These are phyloP conservation scores for Neuroscelio doddi DNA, from an alignment of 2,888 invertebrate species.

Conservation along the genomic window DNA sequence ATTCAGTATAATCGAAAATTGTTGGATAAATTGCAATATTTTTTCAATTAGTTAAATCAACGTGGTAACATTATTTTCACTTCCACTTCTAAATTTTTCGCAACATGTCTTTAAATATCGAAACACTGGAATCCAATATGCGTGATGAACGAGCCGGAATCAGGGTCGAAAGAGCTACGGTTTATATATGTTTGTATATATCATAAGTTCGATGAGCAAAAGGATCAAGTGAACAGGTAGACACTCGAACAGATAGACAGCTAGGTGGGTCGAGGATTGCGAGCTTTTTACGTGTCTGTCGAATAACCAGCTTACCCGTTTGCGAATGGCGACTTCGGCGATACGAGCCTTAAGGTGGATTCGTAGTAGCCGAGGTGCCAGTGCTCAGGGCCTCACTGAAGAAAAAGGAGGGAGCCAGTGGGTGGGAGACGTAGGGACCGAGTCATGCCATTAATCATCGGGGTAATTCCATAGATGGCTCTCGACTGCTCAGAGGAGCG, in stretches of 20 bases:
- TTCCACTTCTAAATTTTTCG: too few relatives aligned
- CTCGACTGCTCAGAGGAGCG: conserved; percentile 64
- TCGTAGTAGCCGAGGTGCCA: conserved; percentile 44
- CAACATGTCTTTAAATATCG: too few relatives aligned
- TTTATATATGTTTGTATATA: conserved; percentile 53
- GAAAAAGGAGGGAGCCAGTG: conserved; percentile 46
- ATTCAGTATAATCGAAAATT: too few relatives aligned
- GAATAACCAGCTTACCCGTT: conserved; percentile 53
- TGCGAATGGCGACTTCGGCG: conserved; percentile 42
- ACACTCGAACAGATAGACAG: conserved; percentile 31
- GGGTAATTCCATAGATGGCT: conserved; percentile 71
- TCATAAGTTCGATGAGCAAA: conserved; percentile 45
- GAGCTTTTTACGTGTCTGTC: conserved; percentile 67
- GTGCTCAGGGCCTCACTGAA: conserved; percentile 38
- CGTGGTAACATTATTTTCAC: too few relatives aligned
- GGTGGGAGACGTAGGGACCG: conserved; percentile 43
- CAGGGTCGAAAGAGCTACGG: conserved; percentile 43
- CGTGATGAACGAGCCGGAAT: conserved; percentile 48
- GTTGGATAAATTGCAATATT: too few relatives aligned
- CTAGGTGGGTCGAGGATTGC: conserved; percentile 56
- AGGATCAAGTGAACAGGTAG: conserved; percentile 40
- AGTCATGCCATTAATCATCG: conserved; percentile 69
- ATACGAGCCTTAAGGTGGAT: conserved; percentile 47
- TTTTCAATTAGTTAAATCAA: too few relatives aligned
- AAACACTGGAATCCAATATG: conserved; percentile 46